These are phyloP conservation scores for Premnoplex brunnescens DNA, from an alignment of 2,797 vertebrate species.

Conservation along the genomic window DNA sequence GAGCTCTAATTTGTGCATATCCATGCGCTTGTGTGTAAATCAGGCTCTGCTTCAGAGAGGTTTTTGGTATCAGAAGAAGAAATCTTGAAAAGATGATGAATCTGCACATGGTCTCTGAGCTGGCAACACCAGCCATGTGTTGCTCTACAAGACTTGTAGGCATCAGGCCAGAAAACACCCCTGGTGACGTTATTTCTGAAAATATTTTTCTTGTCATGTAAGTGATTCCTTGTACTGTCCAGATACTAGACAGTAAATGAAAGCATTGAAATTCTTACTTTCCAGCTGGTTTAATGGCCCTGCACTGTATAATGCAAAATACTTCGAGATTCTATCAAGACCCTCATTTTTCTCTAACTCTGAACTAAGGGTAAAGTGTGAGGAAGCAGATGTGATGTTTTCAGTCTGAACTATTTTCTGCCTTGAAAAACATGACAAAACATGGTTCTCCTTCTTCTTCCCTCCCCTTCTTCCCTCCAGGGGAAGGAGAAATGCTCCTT, in stretches of 20 bases:
- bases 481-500: neutral
- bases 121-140: accelerated
- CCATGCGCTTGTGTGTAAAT: neutral
- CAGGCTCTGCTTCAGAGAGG: neutral
- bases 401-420: neutral
- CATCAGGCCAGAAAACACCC: neutral
- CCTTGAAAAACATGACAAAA: neutral
- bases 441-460: neutral
- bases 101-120: accelerated
- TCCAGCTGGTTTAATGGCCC: neutral
- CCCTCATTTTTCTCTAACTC: neutral
- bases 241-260: neutral
- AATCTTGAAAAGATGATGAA: neutral
- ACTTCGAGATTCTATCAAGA: neutral
- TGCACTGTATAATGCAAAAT: neutral
- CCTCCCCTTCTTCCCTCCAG: neutral
- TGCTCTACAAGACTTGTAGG: neutral
- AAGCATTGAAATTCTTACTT: slow-evolving; percentile 13
- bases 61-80: neutral
- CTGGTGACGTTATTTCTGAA: neutral
- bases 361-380: neutral
- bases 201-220: neutral
- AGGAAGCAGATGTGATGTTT: neutral
- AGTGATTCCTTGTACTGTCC: neutral
- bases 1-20: neutral